phyloP scores from a whole-genome alignment of 1,140 invertebrate species.

The Aphis craccivora region DNA sequence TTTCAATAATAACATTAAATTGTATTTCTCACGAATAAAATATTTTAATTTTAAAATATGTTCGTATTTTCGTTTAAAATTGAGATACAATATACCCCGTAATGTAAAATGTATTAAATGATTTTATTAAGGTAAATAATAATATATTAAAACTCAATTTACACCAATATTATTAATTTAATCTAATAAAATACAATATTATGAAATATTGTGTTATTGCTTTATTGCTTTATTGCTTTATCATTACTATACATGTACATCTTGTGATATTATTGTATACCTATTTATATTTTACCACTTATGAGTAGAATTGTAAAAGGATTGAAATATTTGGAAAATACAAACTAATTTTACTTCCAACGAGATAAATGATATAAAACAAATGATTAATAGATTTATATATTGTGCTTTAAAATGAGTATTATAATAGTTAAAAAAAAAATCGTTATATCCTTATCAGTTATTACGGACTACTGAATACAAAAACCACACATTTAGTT shows the following conservation, averaged over 20 bases:
- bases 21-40: too few relatives aligned
- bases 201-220: background rate
- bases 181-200: background rate
- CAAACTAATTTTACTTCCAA: background rate
- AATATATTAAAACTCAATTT: too few relatives aligned
- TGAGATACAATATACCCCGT: too few relatives aligned
- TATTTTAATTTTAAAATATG: too few relatives aligned
- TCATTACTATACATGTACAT: background rate
- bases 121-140: too few relatives aligned
- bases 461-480: background rate
- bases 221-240: background rate
- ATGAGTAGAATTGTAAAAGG: too few relatives aligned
- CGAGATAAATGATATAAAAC: background rate
- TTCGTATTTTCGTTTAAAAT: too few relatives aligned
- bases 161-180: too few relatives aligned
- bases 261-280: background rate
- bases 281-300: background rate
- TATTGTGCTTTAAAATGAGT: background rate
- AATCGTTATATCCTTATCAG: background rate
- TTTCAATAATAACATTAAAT: too few relatives aligned
- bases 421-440: background rate
- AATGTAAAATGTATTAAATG: too few relatives aligned
- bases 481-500: background rate
- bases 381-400: background rate
- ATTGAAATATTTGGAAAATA: background rate